These are phyloP conservation scores for Chroicocephalus ridibundus DNA, from an alignment of 2,113 vertebrate species.

Conservation along the genomic window DNA sequence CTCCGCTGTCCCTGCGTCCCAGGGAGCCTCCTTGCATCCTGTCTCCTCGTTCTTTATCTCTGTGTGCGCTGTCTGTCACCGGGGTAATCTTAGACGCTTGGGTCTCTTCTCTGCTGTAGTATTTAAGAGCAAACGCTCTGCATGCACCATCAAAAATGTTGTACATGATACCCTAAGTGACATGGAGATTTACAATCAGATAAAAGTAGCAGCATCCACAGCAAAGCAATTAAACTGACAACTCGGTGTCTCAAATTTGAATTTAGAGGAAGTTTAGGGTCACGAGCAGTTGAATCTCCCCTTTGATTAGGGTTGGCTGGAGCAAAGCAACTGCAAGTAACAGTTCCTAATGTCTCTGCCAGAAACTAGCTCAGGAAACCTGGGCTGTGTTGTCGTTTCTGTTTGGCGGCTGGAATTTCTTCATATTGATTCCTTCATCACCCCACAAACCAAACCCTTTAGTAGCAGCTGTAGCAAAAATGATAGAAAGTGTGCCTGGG, in stretches of 20 bases:
- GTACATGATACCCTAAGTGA: background rate
- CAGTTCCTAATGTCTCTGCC: background rate
- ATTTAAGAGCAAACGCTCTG: background rate
- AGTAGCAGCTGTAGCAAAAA: background rate
- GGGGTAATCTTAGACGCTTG: background rate
- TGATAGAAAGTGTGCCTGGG: background rate
- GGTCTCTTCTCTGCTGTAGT: background rate
- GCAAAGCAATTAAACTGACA: slow-evolving; percentile 1
- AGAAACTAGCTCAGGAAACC: background rate
- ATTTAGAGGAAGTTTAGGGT: background rate
- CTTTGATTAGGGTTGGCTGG: background rate
- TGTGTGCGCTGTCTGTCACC: background rate
- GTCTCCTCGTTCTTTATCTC: background rate
- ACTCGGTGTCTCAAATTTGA: background rate
- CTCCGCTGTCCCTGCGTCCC: background rate
- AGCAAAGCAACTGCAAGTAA: background rate
- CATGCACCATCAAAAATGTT: background rate
- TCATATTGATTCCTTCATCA: background rate
- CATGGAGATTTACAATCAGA: background rate
- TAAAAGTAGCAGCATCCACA: background rate
- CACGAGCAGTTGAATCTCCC: background rate
- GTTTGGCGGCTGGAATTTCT: background rate
- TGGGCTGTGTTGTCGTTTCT: background rate
- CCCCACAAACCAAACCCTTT: background rate
- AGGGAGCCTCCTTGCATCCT: background rate